Evolutionary conservation across 2,797 vertebrate species (phyloP).

Genomic region (Microchirus variegatus): DNA sequence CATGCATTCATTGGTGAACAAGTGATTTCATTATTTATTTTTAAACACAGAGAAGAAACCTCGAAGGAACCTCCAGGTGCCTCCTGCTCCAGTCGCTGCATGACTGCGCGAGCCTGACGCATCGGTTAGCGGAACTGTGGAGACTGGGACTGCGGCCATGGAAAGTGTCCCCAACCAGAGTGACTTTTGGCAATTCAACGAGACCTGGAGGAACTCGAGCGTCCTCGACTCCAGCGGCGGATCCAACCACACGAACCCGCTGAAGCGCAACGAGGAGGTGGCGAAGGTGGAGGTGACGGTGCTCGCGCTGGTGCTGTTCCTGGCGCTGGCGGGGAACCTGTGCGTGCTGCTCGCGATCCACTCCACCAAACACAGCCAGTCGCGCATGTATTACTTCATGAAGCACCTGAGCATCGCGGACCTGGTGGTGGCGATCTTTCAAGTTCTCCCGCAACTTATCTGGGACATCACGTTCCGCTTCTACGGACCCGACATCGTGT

Average conservation of each 20-base stretch:
- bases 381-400: constrained; percentile 99
- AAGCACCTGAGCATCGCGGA: constrained; percentile 98
- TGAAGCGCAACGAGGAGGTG: constrained; percentile 90
- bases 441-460: constrained; percentile 96
- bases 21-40: neutral
- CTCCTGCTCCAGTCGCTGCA: constrained; percentile 22
- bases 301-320: constrained; percentile 87
- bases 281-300: constrained; percentile 93
- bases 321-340: constrained; percentile 90
- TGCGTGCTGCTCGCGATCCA: constrained; percentile 92
- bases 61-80: constrained; percentile 34
- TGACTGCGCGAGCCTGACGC: constrained; percentile 50
- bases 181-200: constrained; percentile 71
- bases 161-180: constrained; percentile 66
- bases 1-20: neutral
- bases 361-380: constrained; percentile 89
- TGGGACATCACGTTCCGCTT: constrained; percentile 99
- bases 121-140: no score
- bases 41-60: no score
- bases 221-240: constrained; percentile 58
- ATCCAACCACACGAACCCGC: constrained; percentile 81
- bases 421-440: constrained; percentile 94
- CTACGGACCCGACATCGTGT: constrained; percentile 92
- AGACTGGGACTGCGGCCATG: constrained; percentile 63
- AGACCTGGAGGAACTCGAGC: constrained; percentile 73